Conservation (phyloP, 1,140 invertebrate species). For the Pseudomyrmex pallidus region DNA sequence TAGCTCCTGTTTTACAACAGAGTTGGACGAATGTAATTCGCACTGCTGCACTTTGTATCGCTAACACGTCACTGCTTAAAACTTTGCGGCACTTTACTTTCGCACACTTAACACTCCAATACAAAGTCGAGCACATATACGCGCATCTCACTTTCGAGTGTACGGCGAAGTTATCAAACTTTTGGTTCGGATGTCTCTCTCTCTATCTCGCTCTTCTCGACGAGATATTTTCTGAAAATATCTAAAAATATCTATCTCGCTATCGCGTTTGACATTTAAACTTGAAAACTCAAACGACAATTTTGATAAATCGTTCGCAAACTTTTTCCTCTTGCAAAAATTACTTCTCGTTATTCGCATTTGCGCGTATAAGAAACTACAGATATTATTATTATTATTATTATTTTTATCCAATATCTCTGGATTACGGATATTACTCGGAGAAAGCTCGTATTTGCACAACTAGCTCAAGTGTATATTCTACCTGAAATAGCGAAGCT, state of each 20-base stretch:
- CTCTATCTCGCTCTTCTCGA: too few relatives aligned
- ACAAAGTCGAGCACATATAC: background rate
- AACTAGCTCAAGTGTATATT: slow-evolving; percentile 4
- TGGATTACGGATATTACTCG: background rate
- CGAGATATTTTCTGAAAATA: background rate
- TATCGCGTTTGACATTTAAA: background rate
- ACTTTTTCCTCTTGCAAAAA: background rate
- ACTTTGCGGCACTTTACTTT: slow-evolving; percentile 9
- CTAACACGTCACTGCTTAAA: slow-evolving; percentile 18
- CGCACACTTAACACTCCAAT: slow-evolving; percentile 1
- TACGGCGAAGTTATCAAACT: too few relatives aligned
- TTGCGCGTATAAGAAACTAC: too few relatives aligned
- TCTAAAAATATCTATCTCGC: background rate
- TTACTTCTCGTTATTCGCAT: background rate
- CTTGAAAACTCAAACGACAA: background rate
- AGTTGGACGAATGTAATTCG: slow-evolving; percentile 19
- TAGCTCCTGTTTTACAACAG: background rate
- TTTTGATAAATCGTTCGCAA: background rate
- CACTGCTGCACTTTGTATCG: background rate
- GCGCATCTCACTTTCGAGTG: background rate
- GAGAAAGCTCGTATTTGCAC: background rate
- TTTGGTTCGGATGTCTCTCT: too few relatives aligned
- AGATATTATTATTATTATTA: background rate
- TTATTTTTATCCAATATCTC: background rate
- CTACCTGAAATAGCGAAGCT: background rate